Conservation (phyloP, 2,113 vertebrate genomes). For the rat (Rattus norvegicus) region GRCr8 NC_086032.1:61722501-61723000, state of each 20-base stretch:
- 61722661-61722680: background rate
- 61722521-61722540: too few species aligned
- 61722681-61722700: background rate
- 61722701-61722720: background rate
- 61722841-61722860: background rate
- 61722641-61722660: background rate
- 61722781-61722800: background rate
- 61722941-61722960: background rate
- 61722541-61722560: too few species aligned
- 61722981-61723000: background rate
- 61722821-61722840: background rate
- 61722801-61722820: background rate
- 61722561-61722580: too few species aligned
- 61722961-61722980: background rate
- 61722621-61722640: too few species aligned
- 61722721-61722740: too few species aligned
- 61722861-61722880: background rate
- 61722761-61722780: background rate
- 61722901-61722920: background rate
- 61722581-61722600: too few species aligned
- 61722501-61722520: too few species aligned
- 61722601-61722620: too few species aligned
- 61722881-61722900: background rate
- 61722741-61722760: background rate
- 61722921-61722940: background rate